Evolutionary conservation across 1,140 invertebrate species (phyloP).

Genomic region (Papilio polytes): DNA sequence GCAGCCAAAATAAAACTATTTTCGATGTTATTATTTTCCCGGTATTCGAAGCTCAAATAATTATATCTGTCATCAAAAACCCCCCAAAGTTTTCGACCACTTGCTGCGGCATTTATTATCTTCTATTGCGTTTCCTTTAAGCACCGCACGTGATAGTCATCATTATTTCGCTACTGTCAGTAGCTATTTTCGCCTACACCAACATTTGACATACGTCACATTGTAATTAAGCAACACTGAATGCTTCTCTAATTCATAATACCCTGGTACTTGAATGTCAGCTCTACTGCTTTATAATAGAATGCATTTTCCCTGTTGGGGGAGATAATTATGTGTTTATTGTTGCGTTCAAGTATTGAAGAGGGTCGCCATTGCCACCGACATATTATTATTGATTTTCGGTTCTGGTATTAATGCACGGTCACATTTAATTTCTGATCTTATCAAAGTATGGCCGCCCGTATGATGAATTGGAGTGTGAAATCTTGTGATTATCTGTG

Average conservation of each 20-base stretch:
- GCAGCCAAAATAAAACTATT: not conserved
- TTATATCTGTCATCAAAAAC: slow-evolving; percentile 7
- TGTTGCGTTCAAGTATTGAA: slow-evolving; percentile 25
- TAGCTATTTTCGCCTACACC: not conserved
- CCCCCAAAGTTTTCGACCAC: slow-evolving; percentile 15
- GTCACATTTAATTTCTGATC: slow-evolving; percentile 21
- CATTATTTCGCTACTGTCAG: not conserved
- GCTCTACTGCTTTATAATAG: not conserved
- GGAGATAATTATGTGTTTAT: slow-evolving; percentile 24
- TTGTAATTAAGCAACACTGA: slow-evolving; percentile 19
- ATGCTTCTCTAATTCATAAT: slow-evolving; percentile 25
- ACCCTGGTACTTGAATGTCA: slow-evolving; percentile 20
- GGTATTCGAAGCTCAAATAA: not conserved
- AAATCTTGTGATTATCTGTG: not conserved
- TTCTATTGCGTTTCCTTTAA: slow-evolving; percentile 15
- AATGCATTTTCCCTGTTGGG: slow-evolving; percentile 5
- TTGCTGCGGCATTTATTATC: slow-evolving; percentile 11
- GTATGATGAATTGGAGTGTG: not conserved
- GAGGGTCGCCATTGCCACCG: slow-evolving; percentile 16
- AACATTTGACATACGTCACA: not conserved
- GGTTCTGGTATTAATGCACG: slow-evolving; percentile 22
- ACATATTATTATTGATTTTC: slow-evolving; percentile 25
- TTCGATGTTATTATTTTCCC: slow-evolving; percentile 8
- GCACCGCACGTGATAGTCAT: not conserved
- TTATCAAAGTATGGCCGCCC: slow-evolving; percentile 10